Percentiles rank a stretch among this genome's conserved stretches.
These are phyloP conservation scores for Hypena proboscidalis DNA, from an alignment of 2,888 invertebrate species.

Conservation along the genomic window DNA sequence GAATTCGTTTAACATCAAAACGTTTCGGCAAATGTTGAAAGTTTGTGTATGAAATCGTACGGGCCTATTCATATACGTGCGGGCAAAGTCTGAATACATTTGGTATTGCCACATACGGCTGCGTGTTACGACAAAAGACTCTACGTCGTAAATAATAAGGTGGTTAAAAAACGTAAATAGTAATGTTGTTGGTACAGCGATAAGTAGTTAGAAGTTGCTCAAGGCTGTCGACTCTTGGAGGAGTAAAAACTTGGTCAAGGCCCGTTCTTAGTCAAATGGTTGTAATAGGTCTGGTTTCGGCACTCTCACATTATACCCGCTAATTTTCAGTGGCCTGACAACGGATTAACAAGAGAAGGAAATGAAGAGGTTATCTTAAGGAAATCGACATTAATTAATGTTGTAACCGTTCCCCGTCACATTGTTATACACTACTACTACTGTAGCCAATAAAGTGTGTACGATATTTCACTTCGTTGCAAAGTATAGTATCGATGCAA, in stretches of 20 bases:
- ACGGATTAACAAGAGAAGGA: slow-evolving; percentile 17
- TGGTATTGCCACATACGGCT: slow-evolving; percentile 7
- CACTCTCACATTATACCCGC: slow-evolving; percentile 34
- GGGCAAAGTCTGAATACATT: slow-evolving; percentile 24
- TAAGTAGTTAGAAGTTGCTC: slow-evolving; percentile 61
- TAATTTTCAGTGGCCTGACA: slow-evolving; percentile 16
- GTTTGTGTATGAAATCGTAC: slow-evolving; percentile 21
- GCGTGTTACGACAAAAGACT: slow-evolving; percentile 9
- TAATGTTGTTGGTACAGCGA: slow-evolving; percentile 29
- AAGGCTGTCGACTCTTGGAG: slow-evolving; percentile 61
- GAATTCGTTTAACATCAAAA: slow-evolving; percentile 8
- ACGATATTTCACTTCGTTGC: too few species aligned
- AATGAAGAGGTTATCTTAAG: slow-evolving; percentile 19
- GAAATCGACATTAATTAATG: slow-evolving; percentile 20
- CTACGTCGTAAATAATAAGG: slow-evolving; percentile 8
- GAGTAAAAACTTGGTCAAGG: slow-evolving; percentile 71
- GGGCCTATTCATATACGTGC: slow-evolving; percentile 24
- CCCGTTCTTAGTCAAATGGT: slow-evolving; percentile 39
- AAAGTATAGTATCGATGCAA: too few species aligned
- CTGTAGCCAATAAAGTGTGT: too few species aligned
- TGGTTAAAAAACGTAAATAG: not conserved
- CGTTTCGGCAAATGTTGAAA: slow-evolving; percentile 22
- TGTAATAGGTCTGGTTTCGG: slow-evolving; percentile 36
- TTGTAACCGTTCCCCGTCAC: too few species aligned
- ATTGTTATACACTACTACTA: too few species aligned